Conservation (phyloP, 2,888 invertebrate genomes). For the Drosophila setosimentum region DNA sequence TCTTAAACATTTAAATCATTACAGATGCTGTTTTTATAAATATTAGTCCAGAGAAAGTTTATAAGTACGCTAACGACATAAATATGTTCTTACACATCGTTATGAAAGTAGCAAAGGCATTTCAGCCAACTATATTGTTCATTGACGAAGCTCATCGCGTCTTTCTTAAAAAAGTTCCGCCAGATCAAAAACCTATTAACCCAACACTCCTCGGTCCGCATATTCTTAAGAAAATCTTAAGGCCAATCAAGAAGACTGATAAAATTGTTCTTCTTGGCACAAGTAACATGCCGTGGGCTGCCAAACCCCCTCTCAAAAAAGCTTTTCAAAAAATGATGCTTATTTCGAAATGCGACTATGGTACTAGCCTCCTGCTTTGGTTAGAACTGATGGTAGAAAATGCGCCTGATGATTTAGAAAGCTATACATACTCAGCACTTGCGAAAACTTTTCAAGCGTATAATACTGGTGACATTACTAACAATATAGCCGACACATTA, state of each 20-base stretch:
- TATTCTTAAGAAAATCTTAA: conserved; percentile 86
- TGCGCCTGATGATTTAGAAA: conserved; percentile 63
- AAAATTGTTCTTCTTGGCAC: conserved; percentile 87
- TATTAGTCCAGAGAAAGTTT: conserved; percentile 88
- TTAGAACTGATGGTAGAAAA: conserved; percentile 73
- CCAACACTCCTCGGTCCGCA: conserved; percentile 86
- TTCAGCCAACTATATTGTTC: conserved; percentile 88
- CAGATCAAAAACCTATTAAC: conserved; percentile 83
- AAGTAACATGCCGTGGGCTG: conserved; percentile 86
- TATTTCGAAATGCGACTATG: conserved; percentile 83
- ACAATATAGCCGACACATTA: conserved; percentile 72
- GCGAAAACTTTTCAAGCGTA: conserved; percentile 81
- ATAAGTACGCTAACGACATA: conserved; percentile 87
- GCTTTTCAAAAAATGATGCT: conserved; percentile 81
- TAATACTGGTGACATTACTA: conserved; percentile 83
- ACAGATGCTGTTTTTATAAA: conserved; percentile 88
- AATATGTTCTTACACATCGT: conserved; percentile 88
- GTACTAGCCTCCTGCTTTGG: conserved; percentile 81
- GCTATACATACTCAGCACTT: conserved; percentile 74
- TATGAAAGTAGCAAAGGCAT: conserved; percentile 87
- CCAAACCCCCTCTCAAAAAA: conserved; percentile 75
- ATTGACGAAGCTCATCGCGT: conserved; percentile 87
- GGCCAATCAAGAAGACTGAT: conserved; percentile 86
- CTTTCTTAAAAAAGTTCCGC: conserved; percentile 86
- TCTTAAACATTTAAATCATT: neutral